These are phyloP conservation scores for Epizoanthus scotinus DNA, from an alignment of 92 coral and sea anemone species.

Conservation along the genomic window DNA sequence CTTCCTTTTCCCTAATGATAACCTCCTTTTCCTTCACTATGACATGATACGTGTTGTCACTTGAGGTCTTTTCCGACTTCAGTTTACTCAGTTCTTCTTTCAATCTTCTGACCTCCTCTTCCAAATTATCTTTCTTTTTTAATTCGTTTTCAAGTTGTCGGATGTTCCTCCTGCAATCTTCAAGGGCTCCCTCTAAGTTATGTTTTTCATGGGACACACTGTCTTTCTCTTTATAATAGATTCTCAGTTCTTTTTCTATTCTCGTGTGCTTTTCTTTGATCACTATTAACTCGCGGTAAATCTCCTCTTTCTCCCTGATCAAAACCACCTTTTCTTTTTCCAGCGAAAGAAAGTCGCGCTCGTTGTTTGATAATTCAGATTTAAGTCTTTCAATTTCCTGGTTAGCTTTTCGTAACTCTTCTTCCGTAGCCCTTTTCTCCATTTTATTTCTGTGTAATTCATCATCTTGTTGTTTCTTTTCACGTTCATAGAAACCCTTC, in stretches of 20 bases:
- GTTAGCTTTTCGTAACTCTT: slow-evolving; percentile 44
- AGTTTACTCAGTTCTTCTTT: slow-evolving; percentile 19
- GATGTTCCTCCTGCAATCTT: slow-evolving; percentile 50
- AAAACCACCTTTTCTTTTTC: slow-evolving; percentile 60
- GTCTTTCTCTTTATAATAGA: slow-evolving; percentile 55
- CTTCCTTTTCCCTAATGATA: slow-evolving; percentile 52
- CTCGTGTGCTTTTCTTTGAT: slow-evolving; percentile 59
- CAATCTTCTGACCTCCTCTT: slow-evolving; percentile 44
- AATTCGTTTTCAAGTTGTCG: slow-evolving; percentile 35
- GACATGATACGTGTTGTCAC: neutral
- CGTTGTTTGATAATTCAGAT: slow-evolving; percentile 50
- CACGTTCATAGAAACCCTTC: slow-evolving; percentile 44
- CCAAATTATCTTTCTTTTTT: neutral
- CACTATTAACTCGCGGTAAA: slow-evolving; percentile 55
- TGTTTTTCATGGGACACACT: slow-evolving; percentile 53
- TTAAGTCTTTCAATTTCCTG: slow-evolving; percentile 55
- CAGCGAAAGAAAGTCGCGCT: slow-evolving; percentile 47
- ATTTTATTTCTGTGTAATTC: slow-evolving; percentile 33
- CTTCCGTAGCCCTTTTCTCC: slow-evolving; percentile 36
- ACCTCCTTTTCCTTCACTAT: slow-evolving; percentile 37
- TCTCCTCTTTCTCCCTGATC: slow-evolving; percentile 61
- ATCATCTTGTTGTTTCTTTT: slow-evolving; percentile 45
- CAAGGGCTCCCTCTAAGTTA: slow-evolving; percentile 56
- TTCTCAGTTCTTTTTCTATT: slow-evolving; percentile 59
- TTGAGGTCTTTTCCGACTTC: slow-evolving; percentile 21